Evolutionary conservation across 2,888 invertebrate species (phyloP).

Genomic region (Lingula anatina): DNA sequence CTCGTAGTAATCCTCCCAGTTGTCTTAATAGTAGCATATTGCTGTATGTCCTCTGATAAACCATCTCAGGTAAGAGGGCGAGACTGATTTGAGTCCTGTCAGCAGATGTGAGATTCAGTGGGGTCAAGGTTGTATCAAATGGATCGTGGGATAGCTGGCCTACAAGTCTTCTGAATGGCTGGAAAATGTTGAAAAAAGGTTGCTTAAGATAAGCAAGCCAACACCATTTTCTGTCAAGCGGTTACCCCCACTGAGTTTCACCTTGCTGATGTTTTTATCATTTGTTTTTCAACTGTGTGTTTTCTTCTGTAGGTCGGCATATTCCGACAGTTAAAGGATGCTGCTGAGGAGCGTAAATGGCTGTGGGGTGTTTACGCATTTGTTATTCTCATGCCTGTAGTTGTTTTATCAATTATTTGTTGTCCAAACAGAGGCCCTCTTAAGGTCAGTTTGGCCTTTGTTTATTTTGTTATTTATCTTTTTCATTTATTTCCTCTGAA

Average conservation of each 20-base stretch:
- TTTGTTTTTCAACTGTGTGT: constrained; percentile 21
- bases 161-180: neutral
- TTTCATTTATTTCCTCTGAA: too few relatives aligned
- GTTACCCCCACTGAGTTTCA: too few relatives aligned
- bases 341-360: constrained; percentile 82
- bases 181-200: too few relatives aligned
- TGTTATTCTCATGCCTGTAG: constrained; percentile 71
- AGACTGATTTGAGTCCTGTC: too few relatives aligned
- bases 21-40: constrained; percentile 73
- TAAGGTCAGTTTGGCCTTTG: too few relatives aligned
- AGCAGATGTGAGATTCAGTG: too few relatives aligned
- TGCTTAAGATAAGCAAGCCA: neutral
- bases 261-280: neutral
- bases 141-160: neutral
- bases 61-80: constrained; percentile 16
- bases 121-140: too few relatives aligned
- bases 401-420: constrained; percentile 75
- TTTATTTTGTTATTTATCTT: too few relatives aligned
- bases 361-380: constrained; percentile 82
- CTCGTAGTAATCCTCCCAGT: constrained; percentile 72
- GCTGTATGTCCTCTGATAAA: constrained; percentile 58
- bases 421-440: constrained; percentile 55
- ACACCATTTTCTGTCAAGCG: too few relatives aligned
- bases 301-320: constrained; percentile 62
- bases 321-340: constrained; percentile 69